These are phyloP conservation scores for Agrotis clavis DNA, from an alignment of 2,888 invertebrate genomes.

Conservation along the genomic window DNA sequence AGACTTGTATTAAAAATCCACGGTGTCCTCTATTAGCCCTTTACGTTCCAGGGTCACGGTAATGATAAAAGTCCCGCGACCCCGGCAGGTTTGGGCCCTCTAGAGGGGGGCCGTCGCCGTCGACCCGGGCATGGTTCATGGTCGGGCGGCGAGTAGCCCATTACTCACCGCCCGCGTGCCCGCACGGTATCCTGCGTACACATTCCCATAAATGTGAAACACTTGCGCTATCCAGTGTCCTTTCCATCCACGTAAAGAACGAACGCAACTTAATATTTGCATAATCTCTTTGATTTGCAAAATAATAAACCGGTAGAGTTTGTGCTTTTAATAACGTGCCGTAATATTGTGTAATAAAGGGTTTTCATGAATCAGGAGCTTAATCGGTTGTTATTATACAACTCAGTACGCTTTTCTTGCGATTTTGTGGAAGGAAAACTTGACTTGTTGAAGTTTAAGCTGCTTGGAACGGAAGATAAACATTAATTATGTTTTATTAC, in stretches of 20 bases:
- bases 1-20: no score
- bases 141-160: no score
- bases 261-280: constrained; percentile 64
- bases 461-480: constrained; percentile 32
- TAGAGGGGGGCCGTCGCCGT: no score
- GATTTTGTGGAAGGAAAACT: constrained; percentile 10
- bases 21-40: no score
- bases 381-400: constrained; percentile 42
- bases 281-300: constrained; percentile 81
- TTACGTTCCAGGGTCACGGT: no score
- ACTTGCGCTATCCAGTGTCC: constrained; percentile 17
- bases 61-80: no score
- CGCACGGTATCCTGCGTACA: no score
- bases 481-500: constrained; percentile 34
- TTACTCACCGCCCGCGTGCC: no score
- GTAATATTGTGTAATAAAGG: constrained; percentile 51
- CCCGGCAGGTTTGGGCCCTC: no score
- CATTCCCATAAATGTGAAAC: no score
- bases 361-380: constrained; percentile 38
- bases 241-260: constrained; percentile 20
- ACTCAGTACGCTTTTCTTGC: constrained; percentile 25
- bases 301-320: constrained; percentile 73
- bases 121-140: no score
- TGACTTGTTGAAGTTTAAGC: constrained; percentile 15
- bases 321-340: constrained; percentile 69